These are phyloP conservation scores for Mirounga angustirostris DNA, from an alignment of 2,113 vertebrate genomes.

Conservation along the genomic window DNA sequence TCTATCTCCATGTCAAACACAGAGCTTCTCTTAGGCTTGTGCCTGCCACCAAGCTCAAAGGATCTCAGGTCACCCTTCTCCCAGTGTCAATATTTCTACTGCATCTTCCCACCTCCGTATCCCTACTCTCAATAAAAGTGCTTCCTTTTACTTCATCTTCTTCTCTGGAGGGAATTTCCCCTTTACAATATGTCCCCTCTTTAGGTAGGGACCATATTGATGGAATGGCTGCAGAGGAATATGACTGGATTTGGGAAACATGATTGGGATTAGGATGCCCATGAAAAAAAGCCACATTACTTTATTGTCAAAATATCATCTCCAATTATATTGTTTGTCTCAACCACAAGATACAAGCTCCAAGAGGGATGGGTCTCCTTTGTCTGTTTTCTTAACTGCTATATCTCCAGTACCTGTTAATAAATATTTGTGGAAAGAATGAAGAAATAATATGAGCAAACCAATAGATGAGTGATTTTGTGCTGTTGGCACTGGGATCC, in stretches of 20 bases:
- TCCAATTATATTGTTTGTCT: slow-evolving; percentile 24
- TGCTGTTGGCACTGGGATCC: neutral
- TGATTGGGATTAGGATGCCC: neutral
- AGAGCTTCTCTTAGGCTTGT: neutral
- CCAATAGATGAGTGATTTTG: neutral
- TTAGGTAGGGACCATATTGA: neutral
- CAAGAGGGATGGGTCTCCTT: neutral
- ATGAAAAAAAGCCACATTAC: neutral
- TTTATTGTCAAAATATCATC: slow-evolving; percentile 15
- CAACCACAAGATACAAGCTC: slow-evolving; percentile 1
- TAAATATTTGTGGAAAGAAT: slow-evolving; percentile 35
- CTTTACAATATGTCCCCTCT: neutral
- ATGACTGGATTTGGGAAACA: neutral
- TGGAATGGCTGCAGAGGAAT: neutral
- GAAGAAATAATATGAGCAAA: slow-evolving; percentile 1
- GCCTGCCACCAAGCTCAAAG: neutral
- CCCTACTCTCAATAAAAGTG: neutral
- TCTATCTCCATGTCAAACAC: neutral
- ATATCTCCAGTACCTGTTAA: neutral
- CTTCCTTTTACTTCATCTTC: neutral
- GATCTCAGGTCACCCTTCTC: neutral
- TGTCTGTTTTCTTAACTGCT: neutral
- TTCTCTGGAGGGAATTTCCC: neutral
- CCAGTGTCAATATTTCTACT: neutral
- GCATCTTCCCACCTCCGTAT: neutral